Conservation (phyloP, 2,797 vertebrate species). For the Falco biarmicus region DNA sequence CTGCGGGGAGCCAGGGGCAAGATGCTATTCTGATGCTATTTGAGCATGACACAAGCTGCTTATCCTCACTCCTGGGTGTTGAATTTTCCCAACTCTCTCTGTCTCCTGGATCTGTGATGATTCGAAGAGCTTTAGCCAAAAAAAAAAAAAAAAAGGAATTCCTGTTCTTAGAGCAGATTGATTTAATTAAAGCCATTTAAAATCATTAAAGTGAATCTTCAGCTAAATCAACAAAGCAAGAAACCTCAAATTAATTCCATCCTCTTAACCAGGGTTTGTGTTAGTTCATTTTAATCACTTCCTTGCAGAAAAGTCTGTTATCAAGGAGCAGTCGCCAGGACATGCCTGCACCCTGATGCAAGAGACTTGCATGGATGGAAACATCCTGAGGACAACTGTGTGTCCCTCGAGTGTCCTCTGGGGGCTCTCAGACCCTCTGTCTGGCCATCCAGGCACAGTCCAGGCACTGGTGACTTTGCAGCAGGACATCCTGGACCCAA, state of each 20-base stretch:
- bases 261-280: no score
- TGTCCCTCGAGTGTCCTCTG: neutral
- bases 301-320: neutral
- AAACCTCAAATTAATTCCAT: neutral
- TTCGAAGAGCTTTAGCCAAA: neutral
- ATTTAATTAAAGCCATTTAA: neutral
- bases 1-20: neutral
- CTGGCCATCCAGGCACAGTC: neutral
- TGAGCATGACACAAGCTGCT: neutral
- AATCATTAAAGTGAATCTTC: neutral
- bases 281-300: neutral
- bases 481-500: neutral
- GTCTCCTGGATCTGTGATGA: neutral
- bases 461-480: neutral
- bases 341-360: accelerated
- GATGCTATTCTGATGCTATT: neutral
- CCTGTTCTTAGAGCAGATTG: neutral
- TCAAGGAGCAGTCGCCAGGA: accelerated
- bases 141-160: neutral
- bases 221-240: neutral
- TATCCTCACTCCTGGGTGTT: neutral
- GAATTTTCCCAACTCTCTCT: neutral
- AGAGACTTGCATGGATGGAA: neutral
- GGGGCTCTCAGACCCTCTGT: accelerated
- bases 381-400: neutral